A percentile compares a stretch with the other conserved stretches of the same genome.
Evolutionary conservation across 1,140 invertebrate genomes (phyloP).

Genomic region (Drosophila nigromelanica): DNA sequence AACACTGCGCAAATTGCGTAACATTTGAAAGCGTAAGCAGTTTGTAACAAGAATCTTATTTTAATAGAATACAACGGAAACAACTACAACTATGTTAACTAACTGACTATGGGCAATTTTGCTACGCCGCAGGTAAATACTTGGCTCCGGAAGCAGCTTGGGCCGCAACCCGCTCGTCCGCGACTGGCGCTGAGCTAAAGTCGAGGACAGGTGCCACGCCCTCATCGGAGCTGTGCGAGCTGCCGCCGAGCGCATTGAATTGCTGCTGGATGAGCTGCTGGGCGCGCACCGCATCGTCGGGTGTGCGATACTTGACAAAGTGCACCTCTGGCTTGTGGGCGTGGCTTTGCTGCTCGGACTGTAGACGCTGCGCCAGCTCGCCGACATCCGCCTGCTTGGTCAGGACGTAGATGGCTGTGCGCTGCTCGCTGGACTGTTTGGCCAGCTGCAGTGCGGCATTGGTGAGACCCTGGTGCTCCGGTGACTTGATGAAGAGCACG

Average conservation of each 20-base stretch:
- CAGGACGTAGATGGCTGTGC: conserved; percentile 71
- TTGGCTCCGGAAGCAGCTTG: conserved; percentile 27
- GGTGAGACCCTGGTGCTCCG: conserved; percentile 66
- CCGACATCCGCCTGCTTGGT: conserved; percentile 69
- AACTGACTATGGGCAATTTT: conserved; percentile 24
- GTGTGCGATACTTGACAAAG: conserved; percentile 73
- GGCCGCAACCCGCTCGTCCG: background rate
- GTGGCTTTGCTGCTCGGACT: conserved; percentile 42
- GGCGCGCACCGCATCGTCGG: conserved; percentile 70
- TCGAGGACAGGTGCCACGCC: conserved; percentile 71
- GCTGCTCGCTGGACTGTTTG: conserved; percentile 68
- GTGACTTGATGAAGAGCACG: conserved; percentile 72
- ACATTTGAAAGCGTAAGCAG: background rate
- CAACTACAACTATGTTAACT: conserved; percentile 27
- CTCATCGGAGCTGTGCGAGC: conserved; percentile 65
- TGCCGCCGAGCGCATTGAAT: conserved; percentile 67
- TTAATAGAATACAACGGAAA: conserved; percentile 37
- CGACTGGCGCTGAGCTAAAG: conserved; percentile 56
- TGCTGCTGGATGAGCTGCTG: conserved; percentile 73
- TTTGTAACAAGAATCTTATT: conserved; percentile 41
- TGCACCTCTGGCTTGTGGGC: conserved; percentile 71
- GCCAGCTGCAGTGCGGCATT: conserved; percentile 71
- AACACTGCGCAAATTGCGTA: background rate
- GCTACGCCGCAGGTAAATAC: conserved; percentile 60
- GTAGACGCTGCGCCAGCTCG: conserved; percentile 58